These are phyloP conservation scores for Catocala nupta DNA, from an alignment of 2,888 invertebrate species.

Conservation along the genomic window DNA sequence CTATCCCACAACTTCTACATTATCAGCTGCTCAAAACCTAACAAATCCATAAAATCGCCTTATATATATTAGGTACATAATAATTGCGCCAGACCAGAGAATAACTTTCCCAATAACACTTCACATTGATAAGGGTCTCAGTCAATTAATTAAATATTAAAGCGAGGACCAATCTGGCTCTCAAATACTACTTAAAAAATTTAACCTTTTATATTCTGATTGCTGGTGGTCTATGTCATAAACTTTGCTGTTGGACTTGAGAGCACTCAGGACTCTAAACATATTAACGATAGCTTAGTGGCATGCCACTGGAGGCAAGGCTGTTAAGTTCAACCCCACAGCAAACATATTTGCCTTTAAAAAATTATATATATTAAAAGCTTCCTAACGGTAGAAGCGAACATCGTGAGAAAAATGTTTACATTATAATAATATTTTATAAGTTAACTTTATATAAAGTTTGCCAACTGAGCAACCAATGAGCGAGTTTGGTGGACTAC, in stretches of 20 bases:
- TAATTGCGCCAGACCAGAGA: conserved; percentile 22
- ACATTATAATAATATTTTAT: too few species aligned
- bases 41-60: conserved; percentile 19
- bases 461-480: too few species aligned
- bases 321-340: too few species aligned
- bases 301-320: too few species aligned
- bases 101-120: conserved; percentile 63
- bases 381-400: too few species aligned
- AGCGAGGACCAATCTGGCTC: conserved; percentile 54
- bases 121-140: conserved; percentile 63
- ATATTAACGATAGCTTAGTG: too few species aligned
- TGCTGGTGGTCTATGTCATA: conserved; percentile 32
- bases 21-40: background rate
- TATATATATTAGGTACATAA: conserved; percentile 32
- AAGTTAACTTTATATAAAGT: too few species aligned
- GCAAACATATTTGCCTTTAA: too few species aligned
- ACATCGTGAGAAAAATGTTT: too few species aligned
- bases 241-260: background rate
- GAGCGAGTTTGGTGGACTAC: too few species aligned
- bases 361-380: too few species aligned
- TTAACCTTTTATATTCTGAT: conserved; percentile 44
- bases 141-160: conserved; percentile 71
- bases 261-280: background rate
- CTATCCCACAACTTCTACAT: too few species aligned
- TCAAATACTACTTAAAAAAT: conserved; percentile 50